Base-by-base conservation (phyloP, 92 coral and sea anemone species). In the Virgularia gustaviana region DNA sequence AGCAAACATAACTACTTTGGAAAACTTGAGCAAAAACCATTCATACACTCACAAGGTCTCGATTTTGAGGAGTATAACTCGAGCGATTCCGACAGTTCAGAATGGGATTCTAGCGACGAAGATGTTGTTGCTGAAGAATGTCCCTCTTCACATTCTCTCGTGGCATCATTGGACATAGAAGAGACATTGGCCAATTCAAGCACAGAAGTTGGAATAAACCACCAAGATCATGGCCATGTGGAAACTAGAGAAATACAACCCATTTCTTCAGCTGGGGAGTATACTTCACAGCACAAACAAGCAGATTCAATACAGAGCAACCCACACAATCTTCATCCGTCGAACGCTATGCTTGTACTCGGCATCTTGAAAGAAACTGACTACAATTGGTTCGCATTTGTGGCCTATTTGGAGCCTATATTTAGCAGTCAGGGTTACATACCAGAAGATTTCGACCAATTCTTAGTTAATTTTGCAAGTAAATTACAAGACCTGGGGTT, bases 1-100 rank as follows among this genome's bases (percentile, higher is more conserved):
- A 25, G 23, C 23, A 72, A 80, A 24, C 85, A 80, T 55, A 70
- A 19, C 6, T 60, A 72, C 38, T 79, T 79, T 80, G 54, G 63
- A 9, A 73, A 73, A 55, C 36, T 80, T n/a, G 79, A 80, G 65
- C 85, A 80, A 52, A 80, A 63, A 43, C 52, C 78, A 23, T 72
- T 56, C 62, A 12, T 49, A 20, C 19, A 3, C 57, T 31, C 44
- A 16, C 49, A 31, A 16, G 44, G 44, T n/a, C 29, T 63, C 2
- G 16, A 30, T 36, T 6, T 9, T 51, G 25, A 44, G 63, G 9
- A 39, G 45, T 55, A 3, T 15, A 18, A 25, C 4, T 57, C 64
- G 16, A 57, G 34, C 36, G 38, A 57, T 57, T 57, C 64, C 1
- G 64, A 57, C 64, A 57, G 64, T 57, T 57, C 64, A 58, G 63